A percentile compares a stretch with the other conserved stretches of the same genome.
Conservation (phyloP, 2,113 vertebrate species). For the Euleptes europaea region DNA sequence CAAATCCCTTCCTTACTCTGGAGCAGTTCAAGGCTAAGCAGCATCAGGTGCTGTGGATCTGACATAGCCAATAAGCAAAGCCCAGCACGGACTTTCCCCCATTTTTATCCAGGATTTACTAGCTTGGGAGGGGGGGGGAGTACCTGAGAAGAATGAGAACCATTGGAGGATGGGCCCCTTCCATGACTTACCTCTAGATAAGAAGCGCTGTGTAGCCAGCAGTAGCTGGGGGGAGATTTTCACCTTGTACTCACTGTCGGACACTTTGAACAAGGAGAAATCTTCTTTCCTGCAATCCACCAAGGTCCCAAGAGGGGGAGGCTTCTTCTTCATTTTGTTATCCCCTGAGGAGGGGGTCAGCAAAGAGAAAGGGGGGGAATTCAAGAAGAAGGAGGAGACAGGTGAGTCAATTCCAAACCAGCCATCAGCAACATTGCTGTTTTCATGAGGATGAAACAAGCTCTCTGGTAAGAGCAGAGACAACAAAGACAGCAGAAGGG, state of each 20-base stretch:
- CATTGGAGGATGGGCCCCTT: background rate
- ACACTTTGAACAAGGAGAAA: conserved; percentile 85
- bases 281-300: conserved; percentile 79
- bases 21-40: too few species aligned
- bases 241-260: conserved; percentile 83
- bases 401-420: background rate
- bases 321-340: conserved; percentile 78
- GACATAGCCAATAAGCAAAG: too few species aligned
- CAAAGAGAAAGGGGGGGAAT: background rate
- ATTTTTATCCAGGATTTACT: too few species aligned
- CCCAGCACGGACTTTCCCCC: background rate
- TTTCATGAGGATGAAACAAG: too few species aligned
- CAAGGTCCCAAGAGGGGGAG: conserved; percentile 71
- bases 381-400: background rate
- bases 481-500: background rate
- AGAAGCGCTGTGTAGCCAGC: conserved; percentile 90
- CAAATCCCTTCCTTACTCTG: too few species aligned
- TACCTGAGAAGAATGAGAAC: background rate
- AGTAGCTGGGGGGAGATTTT: conserved; percentile 90
- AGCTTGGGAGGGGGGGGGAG: background rate
- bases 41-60: too few species aligned
- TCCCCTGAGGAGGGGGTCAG: conserved; percentile 67
- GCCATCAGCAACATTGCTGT: too few species aligned
- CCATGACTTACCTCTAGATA: conserved; percentile 82
- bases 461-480: background rate